These are phyloP conservation scores for Periplaneta americana DNA, from an alignment of 1,140 invertebrate genomes.

Conservation along the genomic window DNA sequence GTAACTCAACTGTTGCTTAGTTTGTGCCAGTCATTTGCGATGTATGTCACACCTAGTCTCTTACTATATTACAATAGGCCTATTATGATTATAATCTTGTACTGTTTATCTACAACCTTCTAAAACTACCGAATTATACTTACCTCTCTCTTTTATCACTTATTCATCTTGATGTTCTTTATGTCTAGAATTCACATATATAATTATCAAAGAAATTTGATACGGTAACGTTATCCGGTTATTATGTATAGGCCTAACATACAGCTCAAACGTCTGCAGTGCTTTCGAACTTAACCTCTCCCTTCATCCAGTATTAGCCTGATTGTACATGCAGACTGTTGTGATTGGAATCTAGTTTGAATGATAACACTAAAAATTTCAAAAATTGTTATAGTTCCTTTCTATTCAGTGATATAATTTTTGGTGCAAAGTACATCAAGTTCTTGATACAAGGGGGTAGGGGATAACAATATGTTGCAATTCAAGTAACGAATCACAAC, in stretches of 20 bases:
- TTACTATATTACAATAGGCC: background rate
- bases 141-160: background rate
- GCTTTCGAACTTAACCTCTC: background rate
- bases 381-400: background rate
- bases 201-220: background rate
- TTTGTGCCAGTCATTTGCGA: background rate
- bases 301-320: background rate
- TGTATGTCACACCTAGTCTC: background rate
- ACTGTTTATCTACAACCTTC: background rate
- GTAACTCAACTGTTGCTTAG: background rate
- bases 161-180: background rate
- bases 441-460: background rate
- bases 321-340: background rate
- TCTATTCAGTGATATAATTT: background rate
- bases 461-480: background rate
- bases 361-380: background rate
- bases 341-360: background rate
- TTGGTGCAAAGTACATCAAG: background rate
- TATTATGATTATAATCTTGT: background rate
- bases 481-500: background rate
- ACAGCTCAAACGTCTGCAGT: background rate
- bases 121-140: background rate
- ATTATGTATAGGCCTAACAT: background rate
- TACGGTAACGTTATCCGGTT: background rate
- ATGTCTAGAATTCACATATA: background rate